These are phyloP conservation scores for Indicator maculatus DNA, from an alignment of 2,113 vertebrate species.

Conservation along the genomic window DNA sequence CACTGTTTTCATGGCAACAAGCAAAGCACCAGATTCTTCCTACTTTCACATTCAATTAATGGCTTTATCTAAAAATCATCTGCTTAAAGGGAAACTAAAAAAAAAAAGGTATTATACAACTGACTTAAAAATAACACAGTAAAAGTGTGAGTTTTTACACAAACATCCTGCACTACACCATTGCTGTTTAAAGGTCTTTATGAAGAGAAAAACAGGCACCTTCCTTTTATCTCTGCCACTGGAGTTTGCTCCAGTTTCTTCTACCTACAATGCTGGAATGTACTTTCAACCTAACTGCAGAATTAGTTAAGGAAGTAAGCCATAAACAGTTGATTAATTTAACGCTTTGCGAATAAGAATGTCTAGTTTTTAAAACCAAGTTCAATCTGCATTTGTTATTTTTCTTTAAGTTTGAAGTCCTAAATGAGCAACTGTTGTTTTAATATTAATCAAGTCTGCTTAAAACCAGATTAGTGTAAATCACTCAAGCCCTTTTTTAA, in stretches of 20 bases:
- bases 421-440: not conserved
- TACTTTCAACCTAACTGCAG: not conserved
- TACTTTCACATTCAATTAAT: not conserved
- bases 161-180: not conserved
- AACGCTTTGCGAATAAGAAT: not conserved
- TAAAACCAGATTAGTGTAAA: not conserved
- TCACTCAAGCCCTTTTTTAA: not conserved
- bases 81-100: not conserved
- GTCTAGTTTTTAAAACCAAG: not conserved
- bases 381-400: not conserved
- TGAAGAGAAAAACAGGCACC: not conserved
- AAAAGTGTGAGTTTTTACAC: not conserved
- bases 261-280: not conserved
- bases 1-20: not conserved
- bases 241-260: not conserved
- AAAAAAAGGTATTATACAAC: not conserved
- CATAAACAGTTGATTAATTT: not conserved
- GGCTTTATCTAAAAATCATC: not conserved
- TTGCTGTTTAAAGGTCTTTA: not conserved
- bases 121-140: not conserved
- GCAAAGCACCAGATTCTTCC: not conserved
- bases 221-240: not conserved
- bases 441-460: not conserved
- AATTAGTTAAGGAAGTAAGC: not conserved
- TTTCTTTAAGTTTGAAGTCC: not conserved